These are phyloP conservation scores for Oxyura jamaicensis DNA, from an alignment of 2,113 vertebrate species.

Conservation along the genomic window DNA sequence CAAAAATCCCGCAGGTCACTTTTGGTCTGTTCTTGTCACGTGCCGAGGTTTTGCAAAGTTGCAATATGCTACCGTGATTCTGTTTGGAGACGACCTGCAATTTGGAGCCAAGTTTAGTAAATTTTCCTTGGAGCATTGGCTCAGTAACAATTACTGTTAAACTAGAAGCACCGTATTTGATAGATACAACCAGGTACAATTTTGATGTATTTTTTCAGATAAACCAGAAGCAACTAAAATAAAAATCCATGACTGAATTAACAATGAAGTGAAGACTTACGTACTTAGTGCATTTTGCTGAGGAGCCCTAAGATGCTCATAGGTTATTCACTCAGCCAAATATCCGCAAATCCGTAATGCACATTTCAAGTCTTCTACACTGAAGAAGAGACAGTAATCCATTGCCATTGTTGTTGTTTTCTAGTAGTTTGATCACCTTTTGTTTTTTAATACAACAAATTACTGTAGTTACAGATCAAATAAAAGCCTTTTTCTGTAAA, in stretches of 20 bases:
- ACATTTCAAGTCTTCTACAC: not conserved
- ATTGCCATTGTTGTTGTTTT: not conserved
- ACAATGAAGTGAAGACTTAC: not conserved
- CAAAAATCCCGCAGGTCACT: not conserved
- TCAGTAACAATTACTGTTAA: not conserved
- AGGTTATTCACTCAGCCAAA: not conserved
- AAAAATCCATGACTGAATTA: not conserved
- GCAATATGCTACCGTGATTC: not conserved
- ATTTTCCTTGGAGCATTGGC: not conserved
- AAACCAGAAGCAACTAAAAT: constrained; percentile 5
- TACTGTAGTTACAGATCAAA: not conserved
- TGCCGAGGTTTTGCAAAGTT: not conserved
- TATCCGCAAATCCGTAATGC: not conserved
- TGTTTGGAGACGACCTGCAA: not conserved
- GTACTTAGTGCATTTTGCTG: not conserved
- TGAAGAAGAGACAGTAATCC: not conserved
- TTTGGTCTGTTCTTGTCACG: not conserved
- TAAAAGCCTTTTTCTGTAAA: not conserved
- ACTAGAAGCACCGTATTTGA: not conserved
- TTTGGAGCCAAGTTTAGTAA: not conserved
- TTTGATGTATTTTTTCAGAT: constrained; percentile 1
- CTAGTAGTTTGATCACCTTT: not conserved
- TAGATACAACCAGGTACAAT: not conserved
- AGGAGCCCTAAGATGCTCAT: not conserved
- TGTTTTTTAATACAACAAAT: not conserved